Base-by-base conservation (phyloP, 2,797 vertebrate species). In the Microctenopoma stevenorrisi region DNA sequence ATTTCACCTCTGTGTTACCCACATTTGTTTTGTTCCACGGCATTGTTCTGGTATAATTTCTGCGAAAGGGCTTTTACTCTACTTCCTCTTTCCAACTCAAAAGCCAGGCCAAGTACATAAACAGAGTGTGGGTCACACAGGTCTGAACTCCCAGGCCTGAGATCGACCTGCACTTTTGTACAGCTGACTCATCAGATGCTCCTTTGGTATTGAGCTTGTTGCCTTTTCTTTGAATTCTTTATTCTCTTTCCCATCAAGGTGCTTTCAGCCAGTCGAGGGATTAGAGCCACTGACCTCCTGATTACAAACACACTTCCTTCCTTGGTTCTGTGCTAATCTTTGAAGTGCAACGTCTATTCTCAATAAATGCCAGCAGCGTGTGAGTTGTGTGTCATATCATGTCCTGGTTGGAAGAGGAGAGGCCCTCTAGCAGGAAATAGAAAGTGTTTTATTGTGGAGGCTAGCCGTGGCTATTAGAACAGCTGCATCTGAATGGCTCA, bases 401-500 rank as follows among this genome's bases (percentile, higher is more conserved):
- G 50, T 68, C 47, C 11, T 56, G 35, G n/a, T 28, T 43, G 33
- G 49, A 52, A 63, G 35, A 44, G 40, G 40, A 74, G 51, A 48
- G 59, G 54, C 58, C 61, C 55, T 74, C 37, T 13, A 37, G 56
- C 44, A 59, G 55, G 55, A 70, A 67, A 57, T 35, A 58, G 25
- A 78, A 46, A 67, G 48, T 33, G 57, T 77, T 74, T 65, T 70
- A 58, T 54, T 60, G 60, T 64, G 56, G 52, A 71, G 53, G 40
- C 50, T 49, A 38, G 49, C 37, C 14, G 33, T 46, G 50, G 64
- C 55, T 77, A 58, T 82, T 25, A 56, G 51, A 83, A 64, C 64
- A 82, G 70, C 72, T 84, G 78, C 76, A 70, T 83, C 62, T 74
- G 61, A 71, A 59, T 60, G 43, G 67, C 42, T 68, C 49, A 60